phyloP scores from a whole-genome alignment of 1,140 invertebrate genomes.

The Drosophila nasuta region DNA sequence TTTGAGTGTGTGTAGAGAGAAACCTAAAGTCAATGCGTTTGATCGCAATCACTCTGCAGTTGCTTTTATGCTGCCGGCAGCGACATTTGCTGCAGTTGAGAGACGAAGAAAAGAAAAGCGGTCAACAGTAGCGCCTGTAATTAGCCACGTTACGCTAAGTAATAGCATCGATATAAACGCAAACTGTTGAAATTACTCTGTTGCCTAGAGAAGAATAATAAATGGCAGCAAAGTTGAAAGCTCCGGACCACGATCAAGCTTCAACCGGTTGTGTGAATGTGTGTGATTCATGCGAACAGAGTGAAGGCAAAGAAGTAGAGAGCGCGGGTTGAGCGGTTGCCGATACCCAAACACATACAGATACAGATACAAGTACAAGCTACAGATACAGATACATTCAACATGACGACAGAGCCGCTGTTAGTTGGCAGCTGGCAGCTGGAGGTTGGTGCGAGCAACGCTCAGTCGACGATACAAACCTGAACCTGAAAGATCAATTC shows the following conservation, averaged over 20 bases:
- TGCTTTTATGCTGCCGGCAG: constrained; percentile 25
- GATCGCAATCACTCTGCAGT: constrained; percentile 13
- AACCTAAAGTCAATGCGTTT: constrained; percentile 3
- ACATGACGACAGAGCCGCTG: background rate
- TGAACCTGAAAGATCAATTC: constrained; percentile 73
- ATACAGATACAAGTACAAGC: background rate
- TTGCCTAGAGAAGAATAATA: constrained; percentile 12
- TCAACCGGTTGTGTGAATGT: constrained; percentile 33
- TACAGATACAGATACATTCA: constrained; percentile 4
- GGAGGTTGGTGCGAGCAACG: constrained; percentile 44
- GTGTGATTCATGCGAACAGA: constrained; percentile 33
- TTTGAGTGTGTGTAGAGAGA: constrained; percentile 9
- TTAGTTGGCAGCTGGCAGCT: constrained; percentile 6
- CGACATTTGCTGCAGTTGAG: constrained; percentile 18
- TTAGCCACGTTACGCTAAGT: constrained; percentile 61
- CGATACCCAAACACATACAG: background rate
- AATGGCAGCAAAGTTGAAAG: constrained; percentile 33
- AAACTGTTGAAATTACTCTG: constrained; percentile 51
- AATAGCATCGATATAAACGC: constrained; percentile 30
- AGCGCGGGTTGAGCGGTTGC: background rate
- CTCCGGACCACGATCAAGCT: constrained; percentile 42
- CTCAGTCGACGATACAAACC: constrained; percentile 72
- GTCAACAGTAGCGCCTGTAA: constrained; percentile 34
- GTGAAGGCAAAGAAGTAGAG: background rate
- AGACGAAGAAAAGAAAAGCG: background rate